Evolutionary conservation across 2,888 invertebrate species (phyloP), one percentile per base, ranked within the genome.

Genomic region (Hydroisotoma schaefferi): DNA sequence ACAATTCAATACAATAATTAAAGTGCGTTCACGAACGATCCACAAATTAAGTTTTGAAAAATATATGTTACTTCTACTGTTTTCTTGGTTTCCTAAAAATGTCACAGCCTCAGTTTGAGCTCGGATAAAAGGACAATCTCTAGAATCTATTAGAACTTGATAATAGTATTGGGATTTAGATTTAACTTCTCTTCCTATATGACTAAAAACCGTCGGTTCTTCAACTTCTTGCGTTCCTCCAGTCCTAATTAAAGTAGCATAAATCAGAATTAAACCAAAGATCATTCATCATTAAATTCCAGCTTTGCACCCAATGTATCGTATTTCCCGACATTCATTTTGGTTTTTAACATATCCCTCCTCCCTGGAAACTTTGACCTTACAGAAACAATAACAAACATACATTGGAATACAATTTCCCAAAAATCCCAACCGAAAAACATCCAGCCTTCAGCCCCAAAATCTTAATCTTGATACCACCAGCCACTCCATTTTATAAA

Each of bases 21-120:
- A 4, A 5, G 18, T 12, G n/a, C n/a, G n/a, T n/a, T n/a, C n/a
- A n/a, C n/a, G n/a, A n/a, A n/a, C n/a, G n/a, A n/a, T n/a, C 38
- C 22, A 29, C 20, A 53, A 38, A 25, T 37, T 25, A 38, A 38
- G n/a, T 43, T n/a, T 47, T 5, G 4, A 59, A 44, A 54, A 33
- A 48, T 37, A 37, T 22, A 27, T 38, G 57, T 65, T 62, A 71
- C 94, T 94, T 59, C 94, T 84, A 74, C 91, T 93, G 18, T 93
- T 93, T 76, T 95, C 94, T 77, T 94, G 94, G 77, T 93, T 94
- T 20, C 95, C 94, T 52, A 98, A 81, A 78, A 98, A 97, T 0
- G 97, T 97, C 1, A 97, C 97, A 4, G 95, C 93, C 80, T 97
- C 95, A 2, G 95, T 93, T 80, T 95, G 97, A n/a, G 97, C 94